Base-by-base conservation (phyloP, 2,797 vertebrate genomes). In the Syngnathus rostellatus region DNA sequence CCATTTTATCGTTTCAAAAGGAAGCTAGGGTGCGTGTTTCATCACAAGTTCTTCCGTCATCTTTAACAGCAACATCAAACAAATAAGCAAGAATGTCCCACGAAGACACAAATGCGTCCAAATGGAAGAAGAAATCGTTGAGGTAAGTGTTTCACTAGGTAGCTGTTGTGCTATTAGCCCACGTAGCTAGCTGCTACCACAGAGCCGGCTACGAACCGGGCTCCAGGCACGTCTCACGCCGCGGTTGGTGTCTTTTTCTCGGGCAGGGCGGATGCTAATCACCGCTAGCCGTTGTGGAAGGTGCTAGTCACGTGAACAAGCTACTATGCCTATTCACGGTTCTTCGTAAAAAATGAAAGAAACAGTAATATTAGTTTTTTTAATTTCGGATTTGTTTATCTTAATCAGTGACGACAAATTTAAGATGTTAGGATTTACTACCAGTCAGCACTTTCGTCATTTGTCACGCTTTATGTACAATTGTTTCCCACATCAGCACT, bases 121-220 rank as follows among this genome's bases (percentile, higher is more conserved):
- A 63, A 1, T 66, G 51, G 48, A 80, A 48, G 68, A 72, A 63
- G 46, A 68, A 54, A 1, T 3, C 67, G 39, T 68, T 89, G 57
- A 80, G 86, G 88, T 88, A 79, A 74, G 63, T 17, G 12, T 21
- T 40, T 39, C 39, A 8, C n/a, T 2, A 21, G 40, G 21, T 6
- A 2, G 6, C 8, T 61, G 40, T 45, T 23, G 40, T 25, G 41
- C 60, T 14, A 7, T 62, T 43, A 45, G 40, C 40, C 40, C 6
- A 14, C 9, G 19, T 19, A 5, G 75, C 72, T 84, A 83, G 72
- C 59, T 5, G 40, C 5, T 45, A 21, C 8, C 2, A 43, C 60
- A 43, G n/a, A 25, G 14, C 7, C 12, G 60, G 41, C 7, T 45
- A 0, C 21, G 60, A 62, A 31, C 5, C 40, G 41, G 19, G 6